Evolutionary conservation across 2,888 invertebrate genomes (phyloP).

Genomic region (Trissonchulus latispiculum): DNA sequence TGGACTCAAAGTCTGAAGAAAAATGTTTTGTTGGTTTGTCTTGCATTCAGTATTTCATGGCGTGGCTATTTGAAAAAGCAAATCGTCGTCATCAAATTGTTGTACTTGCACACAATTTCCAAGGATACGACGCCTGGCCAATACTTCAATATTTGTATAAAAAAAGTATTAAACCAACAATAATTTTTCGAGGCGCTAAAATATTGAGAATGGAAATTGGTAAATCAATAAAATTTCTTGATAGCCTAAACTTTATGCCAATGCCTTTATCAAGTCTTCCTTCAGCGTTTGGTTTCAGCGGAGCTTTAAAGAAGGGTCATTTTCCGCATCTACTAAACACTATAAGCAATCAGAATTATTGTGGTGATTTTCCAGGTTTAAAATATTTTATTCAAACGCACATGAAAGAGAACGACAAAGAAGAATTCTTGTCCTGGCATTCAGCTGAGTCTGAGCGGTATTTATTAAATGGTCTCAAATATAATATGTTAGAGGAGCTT

Average conservation of each 20-base stretch:
- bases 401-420: background rate
- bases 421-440: background rate
- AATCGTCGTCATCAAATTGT: background rate
- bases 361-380: background rate
- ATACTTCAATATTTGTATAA: background rate
- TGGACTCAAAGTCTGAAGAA: background rate
- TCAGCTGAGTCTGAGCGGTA: background rate
- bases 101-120: background rate
- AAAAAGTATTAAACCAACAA: background rate
- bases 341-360: background rate
- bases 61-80: background rate
- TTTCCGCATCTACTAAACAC: background rate
- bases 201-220: background rate
- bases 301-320: background rate
- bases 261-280: background rate
- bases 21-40: background rate
- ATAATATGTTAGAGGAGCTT: background rate
- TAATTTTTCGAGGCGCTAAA: background rate
- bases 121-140: background rate
- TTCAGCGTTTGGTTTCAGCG: background rate
- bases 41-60: slow-evolving; percentile 7
- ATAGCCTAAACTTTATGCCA: background rate
- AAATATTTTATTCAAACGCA: background rate
- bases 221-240: background rate
- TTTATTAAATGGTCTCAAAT: background rate